phyloP scores from a whole-genome alignment of 2,797 vertebrate species.

The Ctenosaura bakeri region DNA sequence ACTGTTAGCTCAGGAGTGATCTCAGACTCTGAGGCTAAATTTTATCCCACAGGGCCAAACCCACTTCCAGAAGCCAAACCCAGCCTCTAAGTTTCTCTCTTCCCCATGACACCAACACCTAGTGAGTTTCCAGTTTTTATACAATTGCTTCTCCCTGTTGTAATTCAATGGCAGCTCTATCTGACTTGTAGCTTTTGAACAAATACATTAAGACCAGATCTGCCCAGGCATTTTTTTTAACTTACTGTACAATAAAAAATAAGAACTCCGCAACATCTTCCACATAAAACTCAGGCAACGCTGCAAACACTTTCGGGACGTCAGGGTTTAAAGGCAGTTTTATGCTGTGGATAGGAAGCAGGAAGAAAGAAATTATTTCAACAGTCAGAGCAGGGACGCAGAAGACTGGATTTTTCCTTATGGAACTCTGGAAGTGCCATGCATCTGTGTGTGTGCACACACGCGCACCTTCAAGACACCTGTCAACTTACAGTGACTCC shows the following conservation, averaged over 20 bases:
- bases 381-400: neutral
- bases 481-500: too few species aligned
- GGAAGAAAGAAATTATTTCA: neutral
- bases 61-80: neutral
- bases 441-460: neutral
- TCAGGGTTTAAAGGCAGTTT: constrained; percentile 93
- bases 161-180: neutral
- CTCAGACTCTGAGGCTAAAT: too few species aligned
- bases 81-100: too few species aligned
- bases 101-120: too few species aligned
- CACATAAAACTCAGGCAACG: constrained; percentile 97
- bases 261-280: constrained; percentile 99
- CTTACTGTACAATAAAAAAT: constrained; percentile 99
- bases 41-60: too few species aligned
- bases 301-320: constrained; percentile 96
- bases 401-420: neutral
- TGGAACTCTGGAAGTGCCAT: accelerated
- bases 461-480: too few species aligned
- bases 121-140: too few species aligned
- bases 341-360: constrained; percentile 80
- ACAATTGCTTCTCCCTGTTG: too few species aligned
- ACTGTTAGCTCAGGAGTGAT: too few species aligned
- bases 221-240: constrained; percentile 58
- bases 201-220: neutral
- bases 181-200: neutral